Evolutionary conservation across 2,888 invertebrate genomes (phyloP).

Genomic region (Hirtodrosophila duncani): DNA sequence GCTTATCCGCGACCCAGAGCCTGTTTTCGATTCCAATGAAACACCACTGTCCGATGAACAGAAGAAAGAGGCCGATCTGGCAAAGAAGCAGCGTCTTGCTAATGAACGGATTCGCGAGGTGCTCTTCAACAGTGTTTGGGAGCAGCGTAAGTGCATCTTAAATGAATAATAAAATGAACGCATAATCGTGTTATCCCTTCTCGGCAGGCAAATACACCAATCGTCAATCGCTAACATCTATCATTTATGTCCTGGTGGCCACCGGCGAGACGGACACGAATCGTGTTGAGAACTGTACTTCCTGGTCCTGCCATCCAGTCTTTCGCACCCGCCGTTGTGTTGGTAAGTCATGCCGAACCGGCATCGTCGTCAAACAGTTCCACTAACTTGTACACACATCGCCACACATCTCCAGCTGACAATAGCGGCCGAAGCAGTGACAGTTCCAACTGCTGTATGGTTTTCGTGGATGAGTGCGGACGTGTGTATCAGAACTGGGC

Average conservation of each 20-base stretch:
- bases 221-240: slow-evolving; percentile 63
- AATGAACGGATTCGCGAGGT: slow-evolving; percentile 30
- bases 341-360: slow-evolving; percentile 61
- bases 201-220: slow-evolving; percentile 74
- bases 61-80: background rate
- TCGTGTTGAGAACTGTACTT: slow-evolving; percentile 32
- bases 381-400: too few relatives aligned
- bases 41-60: background rate
- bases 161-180: background rate
- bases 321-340: slow-evolving; percentile 74
- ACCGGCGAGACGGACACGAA: slow-evolving; percentile 36
- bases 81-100: slow-evolving; percentile 6
- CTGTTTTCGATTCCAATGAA: background rate
- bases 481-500: slow-evolving; percentile 79
- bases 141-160: slow-evolving; percentile 66
- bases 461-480: slow-evolving; percentile 75
- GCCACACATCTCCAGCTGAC: slow-evolving; percentile 13
- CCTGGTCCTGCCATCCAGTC: slow-evolving; percentile 71
- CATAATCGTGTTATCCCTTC: background rate
- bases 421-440: slow-evolving; percentile 24
- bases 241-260: slow-evolving; percentile 72
- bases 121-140: slow-evolving; percentile 66
- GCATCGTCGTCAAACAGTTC: too few relatives aligned
- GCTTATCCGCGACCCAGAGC: slow-evolving; percentile 53
- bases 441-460: slow-evolving; percentile 71